These are phyloP conservation scores for Heliconius erato DNA, from an alignment of 2,888 invertebrate species.

Conservation along the genomic window DNA sequence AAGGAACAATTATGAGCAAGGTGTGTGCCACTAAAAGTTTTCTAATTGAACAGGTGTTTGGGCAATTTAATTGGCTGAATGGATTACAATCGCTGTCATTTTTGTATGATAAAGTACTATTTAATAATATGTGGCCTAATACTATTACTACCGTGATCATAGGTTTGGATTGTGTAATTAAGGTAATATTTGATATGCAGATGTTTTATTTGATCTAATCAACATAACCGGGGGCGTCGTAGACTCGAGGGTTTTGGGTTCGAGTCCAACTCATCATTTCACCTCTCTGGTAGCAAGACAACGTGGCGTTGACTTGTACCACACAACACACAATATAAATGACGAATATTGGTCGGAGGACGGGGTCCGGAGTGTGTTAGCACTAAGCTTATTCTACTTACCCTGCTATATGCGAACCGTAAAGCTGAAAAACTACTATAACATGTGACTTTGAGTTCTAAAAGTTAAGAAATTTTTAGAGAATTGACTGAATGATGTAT, in stretches of 20 bases:
- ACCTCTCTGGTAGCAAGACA: too few relatives aligned
- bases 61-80: neutral
- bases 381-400: too few relatives aligned
- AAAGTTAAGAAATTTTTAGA: too few relatives aligned
- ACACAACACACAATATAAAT: too few relatives aligned
- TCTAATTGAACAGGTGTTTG: conserved; percentile 26
- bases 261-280: neutral
- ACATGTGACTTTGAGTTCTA: too few relatives aligned
- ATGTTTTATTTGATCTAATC: neutral
- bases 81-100: conserved; percentile 16
- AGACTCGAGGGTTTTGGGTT: neutral
- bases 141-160: neutral
- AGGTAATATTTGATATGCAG: neutral
- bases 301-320: too few relatives aligned
- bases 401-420: too few relatives aligned
- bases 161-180: neutral
- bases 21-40: neutral
- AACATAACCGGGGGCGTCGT: neutral
- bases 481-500: too few relatives aligned
- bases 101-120: neutral
- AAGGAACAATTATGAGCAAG: conserved; percentile 20
- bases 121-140: neutral
- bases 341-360: too few relatives aligned
- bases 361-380: too few relatives aligned
- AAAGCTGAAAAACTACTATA: too few relatives aligned